Base-by-base conservation (phyloP, 2,888 invertebrate species). In the Allolobophora icterica region DNA sequence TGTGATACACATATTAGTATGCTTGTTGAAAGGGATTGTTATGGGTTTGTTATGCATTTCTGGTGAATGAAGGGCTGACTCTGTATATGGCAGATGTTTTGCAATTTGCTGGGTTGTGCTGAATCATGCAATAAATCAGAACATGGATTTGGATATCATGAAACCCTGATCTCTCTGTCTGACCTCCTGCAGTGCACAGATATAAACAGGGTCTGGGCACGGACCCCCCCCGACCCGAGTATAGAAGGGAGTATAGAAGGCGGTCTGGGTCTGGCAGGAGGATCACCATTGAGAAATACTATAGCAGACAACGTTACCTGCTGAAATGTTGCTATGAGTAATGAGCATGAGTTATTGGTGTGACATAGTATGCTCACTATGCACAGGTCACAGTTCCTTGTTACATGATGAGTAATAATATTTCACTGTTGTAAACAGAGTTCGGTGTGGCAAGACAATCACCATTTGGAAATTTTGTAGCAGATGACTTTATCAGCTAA, bases 71-170 rank as follows among this genome's bases (percentile, higher is more conserved):
- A 45, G 45, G 45, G 45, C 45, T 17, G 24, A 8, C 52, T 52
- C 13, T 11, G 5, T 42, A 42, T 42, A 15, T 17, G 13, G 13
- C 42, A 42, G 42, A 42, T 42, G 42, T 42, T 42, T 13, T 42
- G 42, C 42, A 13, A 13, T 42, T 11, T 42, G 42, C 42, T 42
- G 42, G 42, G 42, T n/a, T 45, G 45, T 45, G 45, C 52, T 24
- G 52, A 52, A 24, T 52, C 52, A 52, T 19, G 24, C 52, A 52
- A 52, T 52, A 52, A 52, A 52, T 52, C 15, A 52, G 52, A 24
- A 71, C n/a, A 71, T n/a, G 71, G n/a, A n/a, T 71, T n/a, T 71
- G 71, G 30, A n/a, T n/a, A 71, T 71, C 71, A 71, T 71, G n/a
- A 71, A 71, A n/a, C 71, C 30, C 6, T 71, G 71, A 71, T 71